Evolutionary conservation across 2,888 invertebrate genomes (phyloP), one percentile per base, ranked within the genome.

Genomic region (Synanthedon formicaeformis): DNA sequence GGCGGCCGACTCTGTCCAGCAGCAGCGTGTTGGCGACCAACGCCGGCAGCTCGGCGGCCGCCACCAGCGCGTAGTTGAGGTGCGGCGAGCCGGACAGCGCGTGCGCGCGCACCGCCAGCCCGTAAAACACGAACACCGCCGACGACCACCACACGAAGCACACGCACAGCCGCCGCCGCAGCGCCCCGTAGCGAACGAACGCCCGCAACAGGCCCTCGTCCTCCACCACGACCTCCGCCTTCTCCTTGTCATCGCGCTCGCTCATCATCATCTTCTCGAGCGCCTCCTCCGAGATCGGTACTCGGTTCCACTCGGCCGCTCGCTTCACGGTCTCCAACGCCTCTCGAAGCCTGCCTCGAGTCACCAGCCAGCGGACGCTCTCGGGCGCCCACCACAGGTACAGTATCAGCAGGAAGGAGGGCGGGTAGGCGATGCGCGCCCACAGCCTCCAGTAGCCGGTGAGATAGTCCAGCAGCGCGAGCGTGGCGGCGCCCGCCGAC

Each of bases 311-410:
- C 55, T 73, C 77, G 0, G 93, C 91, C 1, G 93, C 91, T 57
- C 82, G 88, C 51, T 84, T 82, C 48, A 93, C 80, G 16, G 91
- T 89, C 2, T 68, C 71, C 54, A 90, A 89, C 0, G 93, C 93
- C 56, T 92, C 90, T 1, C 89, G 78, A 51, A 89, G 75, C 54
- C 90, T 87, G 2, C 91, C 91, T 57, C 91, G 90, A 4, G 92
- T 90, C 12, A 93, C 73, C 41, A 94, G 86, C 95, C 95, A 95
- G 59, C 95, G 88, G 41, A 93, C 88, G 51, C 93, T 93, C 81
- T 94, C 93, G 0, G 93, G 93, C 51, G 93, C 77, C 48, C 93
- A 63, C 91, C 93, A 92, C 41, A 91, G 90, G 67, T 93, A 93
- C 14, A 90, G 75, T 48, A 95, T 72, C 41, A 93, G 88, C 0